Percentiles rank a stretch among this genome's conserved stretches.
These are phyloP conservation scores for Tamias sibiricus DNA, from an alignment of 2,113 vertebrate species.

Conservation along the genomic window DNA sequence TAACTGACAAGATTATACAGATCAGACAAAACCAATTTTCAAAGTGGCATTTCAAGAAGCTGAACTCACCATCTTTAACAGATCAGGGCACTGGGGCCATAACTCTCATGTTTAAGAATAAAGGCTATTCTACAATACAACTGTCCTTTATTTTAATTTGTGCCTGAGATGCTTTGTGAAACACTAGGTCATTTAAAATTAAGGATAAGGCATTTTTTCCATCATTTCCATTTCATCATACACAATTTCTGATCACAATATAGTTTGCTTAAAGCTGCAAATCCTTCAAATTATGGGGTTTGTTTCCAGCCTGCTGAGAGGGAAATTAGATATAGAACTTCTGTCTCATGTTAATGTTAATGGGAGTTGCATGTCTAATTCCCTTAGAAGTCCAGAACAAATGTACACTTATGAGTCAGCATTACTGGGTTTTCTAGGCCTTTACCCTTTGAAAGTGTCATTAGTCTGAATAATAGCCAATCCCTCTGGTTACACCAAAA, in stretches of 20 bases:
- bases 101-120: constrained; percentile 58
- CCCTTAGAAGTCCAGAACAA: constrained; percentile 68
- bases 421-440: constrained; percentile 75
- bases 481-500: constrained; percentile 13
- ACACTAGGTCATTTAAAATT: constrained; percentile 71
- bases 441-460: constrained; percentile 82
- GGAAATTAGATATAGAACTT: constrained; percentile 75
- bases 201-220: constrained; percentile 65
- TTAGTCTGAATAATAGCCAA: constrained; percentile 76
- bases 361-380: constrained; percentile 77
- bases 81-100: not conserved
- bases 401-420: constrained; percentile 75
- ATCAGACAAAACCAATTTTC: constrained; percentile 66
- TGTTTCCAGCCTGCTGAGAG: constrained; percentile 58
- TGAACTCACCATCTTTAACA: constrained; percentile 54
- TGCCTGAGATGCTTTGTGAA: constrained; percentile 48
- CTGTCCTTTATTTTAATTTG: constrained; percentile 70
- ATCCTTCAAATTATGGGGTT: constrained; percentile 80
- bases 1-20: constrained; percentile 40
- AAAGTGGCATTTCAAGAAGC: constrained; percentile 64
- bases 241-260: constrained; percentile 67
- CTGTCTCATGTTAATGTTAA: constrained; percentile 79
- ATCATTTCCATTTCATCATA: constrained; percentile 74
- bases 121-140: constrained; percentile 57
- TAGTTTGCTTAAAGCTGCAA: constrained; percentile 75